Percentiles rank a stretch among this genome's conserved stretches.
Conservation (phyloP, 2,113 vertebrate genomes). For the human region DNA sequence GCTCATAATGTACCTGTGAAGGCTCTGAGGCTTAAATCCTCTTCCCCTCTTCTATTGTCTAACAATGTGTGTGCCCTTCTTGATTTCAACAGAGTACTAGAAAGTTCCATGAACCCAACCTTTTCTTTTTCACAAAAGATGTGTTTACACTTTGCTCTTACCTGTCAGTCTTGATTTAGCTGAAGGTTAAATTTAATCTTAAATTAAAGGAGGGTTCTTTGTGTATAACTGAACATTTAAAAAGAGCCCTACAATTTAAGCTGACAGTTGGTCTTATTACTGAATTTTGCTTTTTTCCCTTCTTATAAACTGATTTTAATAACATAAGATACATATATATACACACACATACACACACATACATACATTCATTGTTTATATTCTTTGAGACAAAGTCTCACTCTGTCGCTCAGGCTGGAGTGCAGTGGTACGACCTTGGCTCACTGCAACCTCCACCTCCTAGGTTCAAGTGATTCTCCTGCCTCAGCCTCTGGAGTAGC, state of each 20-base stretch:
- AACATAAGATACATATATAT: neutral
- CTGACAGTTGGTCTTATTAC: neutral
- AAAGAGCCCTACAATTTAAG: neutral
- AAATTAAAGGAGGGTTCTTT: neutral
- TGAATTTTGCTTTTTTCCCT: neutral
- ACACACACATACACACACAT: neutral
- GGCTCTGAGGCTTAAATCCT: neutral
- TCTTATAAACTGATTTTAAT: neutral
- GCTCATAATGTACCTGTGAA: neutral
- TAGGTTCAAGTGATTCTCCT: no score
- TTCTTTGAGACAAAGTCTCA: no score
- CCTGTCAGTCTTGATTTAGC: neutral
- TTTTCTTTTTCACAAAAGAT: neutral
- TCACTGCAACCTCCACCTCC: no score
- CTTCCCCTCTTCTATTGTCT: neutral
- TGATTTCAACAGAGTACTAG: neutral
- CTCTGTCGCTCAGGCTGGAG: no score
- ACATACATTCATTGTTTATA: neutral
- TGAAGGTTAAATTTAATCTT: neutral
- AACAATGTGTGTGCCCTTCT: neutral
- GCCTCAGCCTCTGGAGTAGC: no score
- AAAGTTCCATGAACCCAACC: neutral
- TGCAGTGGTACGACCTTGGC: no score
- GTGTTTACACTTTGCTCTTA: neutral
- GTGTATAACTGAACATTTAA: neutral